Base-by-base conservation (phyloP, 2,888 invertebrate genomes). In the Callimorpha dominula region DNA sequence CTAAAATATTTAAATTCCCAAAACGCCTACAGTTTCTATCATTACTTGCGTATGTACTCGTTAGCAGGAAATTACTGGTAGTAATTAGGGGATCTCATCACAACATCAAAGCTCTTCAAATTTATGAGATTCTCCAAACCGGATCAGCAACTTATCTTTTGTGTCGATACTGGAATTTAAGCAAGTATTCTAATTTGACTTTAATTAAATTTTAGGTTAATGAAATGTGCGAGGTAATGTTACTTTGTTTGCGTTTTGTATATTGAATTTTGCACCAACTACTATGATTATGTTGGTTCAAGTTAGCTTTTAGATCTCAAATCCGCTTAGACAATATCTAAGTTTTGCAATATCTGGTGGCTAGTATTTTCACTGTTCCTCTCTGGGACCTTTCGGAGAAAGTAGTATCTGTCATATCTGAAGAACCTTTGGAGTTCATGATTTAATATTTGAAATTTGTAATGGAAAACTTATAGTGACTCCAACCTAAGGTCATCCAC, bases 61-160 rank as follows among this genome's bases (percentile, higher is more conserved):
- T 60, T 68, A 71, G 73, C 54, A 78, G 71, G 73, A 77, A 78
- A 78, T 80, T 75, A 73, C 75, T 74, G 73, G 54, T 31, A 65
- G 84, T 88, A 89, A 89, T 87, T 87, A 88, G 83, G 85, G 80
- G 77, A 84, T 87, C 87, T 87, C 75, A 68, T 68, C 73, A 73
- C 68, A 77, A 88, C 87, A 86, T 89, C 89, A 88, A 90, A 90
- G 86, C 82, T 78, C 65, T 64, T 83, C 78, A 78, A 87, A 89
- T 87, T 88, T 85, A 88, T 86, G 83, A 88, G 86, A 88, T 85
- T 86, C 84, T 68, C 76, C 76, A 78, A 85, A 82, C 77, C 72
- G 81, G 82, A 81, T 86, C 82, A 81, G 81, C 78, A 79, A 85
- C 81, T 86, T 81, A 83, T 85, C 83, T 86, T 86, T 86, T 80